Base-by-base conservation (phyloP, 2,797 vertebrate genomes). In the Acipenser transmontanus region DNA sequence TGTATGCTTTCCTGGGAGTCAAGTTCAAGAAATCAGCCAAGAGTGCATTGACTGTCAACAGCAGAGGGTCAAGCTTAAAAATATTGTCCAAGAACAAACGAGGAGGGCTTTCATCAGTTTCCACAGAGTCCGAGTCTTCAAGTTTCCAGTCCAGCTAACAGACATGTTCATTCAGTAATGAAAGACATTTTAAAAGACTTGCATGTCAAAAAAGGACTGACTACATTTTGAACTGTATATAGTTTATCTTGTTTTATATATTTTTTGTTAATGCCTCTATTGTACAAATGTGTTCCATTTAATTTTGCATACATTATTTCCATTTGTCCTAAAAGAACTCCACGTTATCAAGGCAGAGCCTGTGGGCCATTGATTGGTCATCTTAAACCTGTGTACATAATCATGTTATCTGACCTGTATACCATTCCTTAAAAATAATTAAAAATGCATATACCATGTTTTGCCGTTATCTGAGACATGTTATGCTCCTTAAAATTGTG, bases 1-100 rank as follows among this genome's bases (percentile, higher is more conserved):
- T 99, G 11, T 99, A 99, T 1, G 97, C 97, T 63, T 99, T 99
- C 84, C 86, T 99, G 64, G 97, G 97, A 51, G 96, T 95, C 67
- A 95, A 91, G 76, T 99, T 99, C 83, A 99, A 95, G 84, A 97
- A 91, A 63, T 95, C 95, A 0, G 96, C 97, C 66, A 91, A 87
- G 71, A 95, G 82, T 0, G 91, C 94, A 0, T 81, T 99, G 74
- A 93, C 89, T 7, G 17, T 82, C 77, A 34, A 34, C 34, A 92
- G 83, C 86, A 94, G 95, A 83, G 91, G 88, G 54, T 98, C 96
- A 1, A 96, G 96, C 75, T 92, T 96, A 73, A 98, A 97, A 82
- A 94, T 91, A 9, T 91, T 98, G 66, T 91, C 94, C 78, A 91
- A 91, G 68, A 93, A 93, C 82, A 99, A 96, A 76, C 89, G 95